A percentile compares a stretch with the other conserved stretches of the same genome.
Evolutionary conservation across 2,113 vertebrate species (phyloP).

Genomic region (Menura novaehollandiae): DNA sequence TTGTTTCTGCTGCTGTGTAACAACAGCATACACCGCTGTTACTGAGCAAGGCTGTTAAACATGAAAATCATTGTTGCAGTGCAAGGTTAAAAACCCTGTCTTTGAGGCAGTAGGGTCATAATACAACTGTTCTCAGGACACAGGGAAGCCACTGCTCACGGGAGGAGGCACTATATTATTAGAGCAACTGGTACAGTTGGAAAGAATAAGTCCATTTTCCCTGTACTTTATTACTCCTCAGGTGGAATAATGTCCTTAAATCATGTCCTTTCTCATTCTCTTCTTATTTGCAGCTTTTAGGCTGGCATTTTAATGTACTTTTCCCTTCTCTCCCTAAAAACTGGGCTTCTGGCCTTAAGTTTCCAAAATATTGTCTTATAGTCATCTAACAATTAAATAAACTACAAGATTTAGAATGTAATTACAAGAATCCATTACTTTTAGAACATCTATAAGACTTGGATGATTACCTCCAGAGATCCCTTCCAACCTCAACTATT

Average conservation of each 20-base stretch:
- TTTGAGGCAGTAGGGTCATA: background rate
- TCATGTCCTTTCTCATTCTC: background rate
- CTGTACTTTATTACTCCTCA: background rate
- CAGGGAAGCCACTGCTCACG: background rate
- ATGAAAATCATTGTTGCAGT: background rate
- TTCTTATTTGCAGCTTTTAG: background rate
- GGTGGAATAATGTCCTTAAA: background rate
- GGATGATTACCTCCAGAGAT: background rate
- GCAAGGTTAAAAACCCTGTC: background rate
- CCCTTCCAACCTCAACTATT: background rate
- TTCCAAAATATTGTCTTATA: background rate
- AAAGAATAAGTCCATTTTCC: background rate
- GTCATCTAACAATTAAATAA: background rate
- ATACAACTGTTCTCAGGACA: background rate
- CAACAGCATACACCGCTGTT: background rate
- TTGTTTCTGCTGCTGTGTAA: background rate
- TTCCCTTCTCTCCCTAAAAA: background rate
- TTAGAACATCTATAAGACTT: background rate
- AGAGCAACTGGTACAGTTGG: background rate
- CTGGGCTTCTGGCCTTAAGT: background rate
- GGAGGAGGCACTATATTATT: background rate
- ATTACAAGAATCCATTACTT: background rate
- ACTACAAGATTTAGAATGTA: background rate
- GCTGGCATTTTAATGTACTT: background rate
- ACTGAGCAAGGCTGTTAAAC: background rate